These are phyloP conservation scores for Bursaphelenchus okinawaensis DNA, from an alignment of 2,888 invertebrate species.

Conservation along the genomic window DNA sequence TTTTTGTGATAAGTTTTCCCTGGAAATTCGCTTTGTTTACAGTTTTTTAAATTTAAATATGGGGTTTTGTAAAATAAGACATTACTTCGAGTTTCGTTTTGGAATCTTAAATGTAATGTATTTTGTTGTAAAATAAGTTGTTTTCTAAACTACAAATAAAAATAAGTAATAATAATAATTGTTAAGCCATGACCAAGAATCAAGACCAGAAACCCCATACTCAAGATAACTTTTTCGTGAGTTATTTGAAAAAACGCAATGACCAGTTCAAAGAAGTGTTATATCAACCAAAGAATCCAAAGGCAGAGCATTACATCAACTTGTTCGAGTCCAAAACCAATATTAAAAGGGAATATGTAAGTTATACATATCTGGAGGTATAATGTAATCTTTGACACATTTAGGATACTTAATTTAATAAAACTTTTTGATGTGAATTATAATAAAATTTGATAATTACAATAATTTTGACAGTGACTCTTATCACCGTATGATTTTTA, in stretches of 20 bases:
- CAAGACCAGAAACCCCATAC: no score
- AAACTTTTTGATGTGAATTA: neutral
- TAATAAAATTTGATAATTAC: no score
- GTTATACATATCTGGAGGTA: no score
- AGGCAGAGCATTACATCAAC: conserved; percentile 2
- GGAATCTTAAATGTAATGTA: neutral
- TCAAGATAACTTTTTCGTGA: neutral
- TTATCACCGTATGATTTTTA: conserved; percentile 9
- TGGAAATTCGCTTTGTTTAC: neutral
- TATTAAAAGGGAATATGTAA: conserved; percentile 13
- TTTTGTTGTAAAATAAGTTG: no score
- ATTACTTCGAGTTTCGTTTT: neutral
- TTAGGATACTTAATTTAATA: no score
- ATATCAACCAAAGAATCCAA: conserved; percentile 11
- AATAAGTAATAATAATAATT: neutral
- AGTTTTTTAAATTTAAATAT: neutral
- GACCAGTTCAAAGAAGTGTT: conserved; percentile 2
- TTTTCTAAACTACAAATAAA: no score
- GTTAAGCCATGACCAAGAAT: neutral
- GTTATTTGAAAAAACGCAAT: neutral
- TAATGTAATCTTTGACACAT: no score
- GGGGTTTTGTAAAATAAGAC: neutral
- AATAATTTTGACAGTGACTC: no score
- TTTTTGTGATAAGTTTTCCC: no score
- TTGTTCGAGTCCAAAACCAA: conserved; percentile 2